Percentiles rank a stretch among this genome's conserved stretches.
phyloP scores from a whole-genome alignment of 92 coral and sea anemone genomes.

The Paragorgia papillata region DNA sequence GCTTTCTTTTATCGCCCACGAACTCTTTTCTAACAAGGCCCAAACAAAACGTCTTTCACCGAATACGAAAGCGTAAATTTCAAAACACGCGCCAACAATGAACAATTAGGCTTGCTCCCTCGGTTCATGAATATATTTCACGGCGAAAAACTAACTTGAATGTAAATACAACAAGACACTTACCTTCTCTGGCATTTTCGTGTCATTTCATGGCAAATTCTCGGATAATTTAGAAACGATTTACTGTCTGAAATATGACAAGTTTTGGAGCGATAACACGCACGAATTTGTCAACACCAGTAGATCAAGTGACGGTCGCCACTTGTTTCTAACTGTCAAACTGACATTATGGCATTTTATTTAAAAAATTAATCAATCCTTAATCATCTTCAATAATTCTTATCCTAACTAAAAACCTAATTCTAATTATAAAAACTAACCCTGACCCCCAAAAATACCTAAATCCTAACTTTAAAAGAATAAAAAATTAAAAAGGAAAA shows the following conservation, averaged over 20 bases:
- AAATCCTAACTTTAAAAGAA: too few species aligned
- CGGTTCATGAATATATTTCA: background rate
- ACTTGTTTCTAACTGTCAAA: too few species aligned
- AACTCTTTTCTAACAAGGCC: background rate
- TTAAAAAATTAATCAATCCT: too few species aligned
- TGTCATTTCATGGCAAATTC: background rate
- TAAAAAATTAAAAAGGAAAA: too few species aligned
- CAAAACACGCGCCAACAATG: background rate
- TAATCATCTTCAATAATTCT: too few species aligned
- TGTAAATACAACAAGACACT: background rate
- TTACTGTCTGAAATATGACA: background rate
- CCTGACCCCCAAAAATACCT: too few species aligned
- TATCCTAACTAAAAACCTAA: too few species aligned
- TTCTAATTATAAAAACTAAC: too few species aligned
- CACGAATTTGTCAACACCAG: background rate
- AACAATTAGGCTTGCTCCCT: background rate
- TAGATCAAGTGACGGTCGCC: background rate
- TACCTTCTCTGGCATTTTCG: slow-evolving; percentile 46
- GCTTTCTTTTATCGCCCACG: background rate
- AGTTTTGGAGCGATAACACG: background rate
- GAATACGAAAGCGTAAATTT: background rate
- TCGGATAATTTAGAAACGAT: slow-evolving; percentile 4
- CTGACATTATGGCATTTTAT: too few species aligned
- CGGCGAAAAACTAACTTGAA: background rate
- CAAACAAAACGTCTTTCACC: background rate